These are phyloP conservation scores for Ophioninae sp. DNA, from an alignment of 2,888 invertebrate species.

Conservation along the genomic window DNA sequence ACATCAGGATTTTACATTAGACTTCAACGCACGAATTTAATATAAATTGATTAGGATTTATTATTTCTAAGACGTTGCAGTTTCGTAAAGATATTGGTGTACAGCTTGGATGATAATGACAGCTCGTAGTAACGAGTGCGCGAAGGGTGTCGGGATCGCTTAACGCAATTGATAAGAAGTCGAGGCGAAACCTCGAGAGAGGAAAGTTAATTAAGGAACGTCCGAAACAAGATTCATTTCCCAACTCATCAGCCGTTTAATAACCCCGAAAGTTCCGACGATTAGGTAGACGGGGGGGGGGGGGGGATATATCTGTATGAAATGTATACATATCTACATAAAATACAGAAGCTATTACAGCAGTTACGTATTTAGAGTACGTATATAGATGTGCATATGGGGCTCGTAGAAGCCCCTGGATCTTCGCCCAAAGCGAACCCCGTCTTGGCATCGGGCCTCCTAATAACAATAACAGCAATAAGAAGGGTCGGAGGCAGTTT, in stretches of 20 bases:
- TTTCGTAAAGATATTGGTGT: neutral
- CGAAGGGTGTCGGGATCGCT: slow-evolving; percentile 27
- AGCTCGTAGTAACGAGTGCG: slow-evolving; percentile 7
- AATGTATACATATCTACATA: slow-evolving; percentile 16
- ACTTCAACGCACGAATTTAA: neutral
- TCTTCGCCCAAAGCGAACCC: slow-evolving; percentile 25
- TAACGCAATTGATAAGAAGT: slow-evolving; percentile 65
- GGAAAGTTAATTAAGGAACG: slow-evolving; percentile 72
- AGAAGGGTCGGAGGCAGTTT: slow-evolving; percentile 74
- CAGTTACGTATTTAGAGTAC: slow-evolving; percentile 60
- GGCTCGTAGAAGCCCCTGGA: slow-evolving; percentile 26
- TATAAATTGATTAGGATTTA: no score
- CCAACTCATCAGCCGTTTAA: slow-evolving; percentile 72
- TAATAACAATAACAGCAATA: slow-evolving; percentile 76
- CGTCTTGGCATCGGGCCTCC: slow-evolving; percentile 57
- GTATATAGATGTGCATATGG: slow-evolving; percentile 39
- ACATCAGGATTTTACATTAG: neutral
- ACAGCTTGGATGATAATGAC: slow-evolving; percentile 4
- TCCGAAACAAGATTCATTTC: slow-evolving; percentile 69
- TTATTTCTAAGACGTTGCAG: no score
- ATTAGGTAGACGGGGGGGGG: slow-evolving; percentile 64
- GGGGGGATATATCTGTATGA: slow-evolving; percentile 23
- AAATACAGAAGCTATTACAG: slow-evolving; percentile 42
- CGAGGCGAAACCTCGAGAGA: slow-evolving; percentile 28
- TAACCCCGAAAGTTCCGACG: slow-evolving; percentile 72